Evolutionary conservation across 2,113 vertebrate genomes (phyloP).

Genomic region (Spea multiplicata): DNA sequence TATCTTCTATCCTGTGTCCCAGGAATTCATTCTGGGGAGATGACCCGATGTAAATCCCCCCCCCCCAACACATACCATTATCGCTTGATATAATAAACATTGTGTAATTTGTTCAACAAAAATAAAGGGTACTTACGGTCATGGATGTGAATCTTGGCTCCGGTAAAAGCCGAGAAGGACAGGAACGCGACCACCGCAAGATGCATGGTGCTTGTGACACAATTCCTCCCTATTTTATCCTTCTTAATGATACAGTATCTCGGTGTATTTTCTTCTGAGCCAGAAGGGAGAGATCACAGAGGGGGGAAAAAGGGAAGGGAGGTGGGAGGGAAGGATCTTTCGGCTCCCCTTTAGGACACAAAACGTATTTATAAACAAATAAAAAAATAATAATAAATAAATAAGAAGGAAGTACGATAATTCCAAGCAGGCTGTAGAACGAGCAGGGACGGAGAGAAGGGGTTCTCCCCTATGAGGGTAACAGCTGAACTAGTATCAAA

Average conservation of each 20-base stretch:
- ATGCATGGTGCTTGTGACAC: slow-evolving; percentile 16
- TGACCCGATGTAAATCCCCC: too few relatives aligned
- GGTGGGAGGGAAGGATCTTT: neutral
- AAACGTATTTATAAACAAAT: neutral
- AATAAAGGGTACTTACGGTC: slow-evolving; percentile 31
- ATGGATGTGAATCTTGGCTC: slow-evolving; percentile 22
- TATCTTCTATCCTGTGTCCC: too few relatives aligned
- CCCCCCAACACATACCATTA: too few relatives aligned
- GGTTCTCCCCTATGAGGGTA: slow-evolving; percentile 15
- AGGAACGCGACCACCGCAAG: slow-evolving; percentile 14
- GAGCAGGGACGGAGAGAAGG: neutral
- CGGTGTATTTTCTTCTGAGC: neutral
- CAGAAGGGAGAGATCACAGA: slow-evolving; percentile 17
- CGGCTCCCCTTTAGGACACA: slow-evolving; percentile 11
- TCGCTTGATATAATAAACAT: too few relatives aligned
- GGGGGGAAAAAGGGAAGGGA: neutral
- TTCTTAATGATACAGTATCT: slow-evolving; percentile 10
- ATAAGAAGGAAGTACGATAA: slow-evolving; percentile 4
- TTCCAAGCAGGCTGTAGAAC: slow-evolving; percentile 13
- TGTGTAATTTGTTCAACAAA: too few relatives aligned
- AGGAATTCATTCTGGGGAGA: too few relatives aligned
- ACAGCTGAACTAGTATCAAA: slow-evolving; percentile 24
- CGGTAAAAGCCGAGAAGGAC: slow-evolving; percentile 7
- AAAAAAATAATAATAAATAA: slow-evolving; percentile 1
- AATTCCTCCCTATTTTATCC: slow-evolving; percentile 7